Evolutionary conservation across 2,888 invertebrate genomes (phyloP).

Genomic region (Synanthedon formicaeformis): DNA sequence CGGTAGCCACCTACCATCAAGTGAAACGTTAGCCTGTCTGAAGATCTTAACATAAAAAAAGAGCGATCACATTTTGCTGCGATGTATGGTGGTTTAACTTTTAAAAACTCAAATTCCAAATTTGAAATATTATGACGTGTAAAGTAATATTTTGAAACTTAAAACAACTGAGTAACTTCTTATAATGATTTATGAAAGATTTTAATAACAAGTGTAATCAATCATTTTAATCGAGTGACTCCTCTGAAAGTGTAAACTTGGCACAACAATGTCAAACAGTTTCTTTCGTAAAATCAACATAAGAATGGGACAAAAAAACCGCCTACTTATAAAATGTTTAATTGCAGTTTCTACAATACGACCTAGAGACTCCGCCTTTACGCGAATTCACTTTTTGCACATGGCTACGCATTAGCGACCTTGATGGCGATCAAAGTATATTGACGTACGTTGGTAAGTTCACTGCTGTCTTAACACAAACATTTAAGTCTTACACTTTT

Average conservation of each 20-base stretch:
- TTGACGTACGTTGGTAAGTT: slow-evolving; percentile 53
- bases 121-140: too few species aligned
- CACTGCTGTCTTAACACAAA: background rate
- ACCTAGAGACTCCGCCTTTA: slow-evolving; percentile 77
- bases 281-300: too few species aligned
- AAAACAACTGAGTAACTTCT: slow-evolving; percentile 1
- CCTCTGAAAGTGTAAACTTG: background rate
- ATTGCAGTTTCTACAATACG: slow-evolving; percentile 73
- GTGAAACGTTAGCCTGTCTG: too few species aligned
- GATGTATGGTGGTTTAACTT: too few species aligned
- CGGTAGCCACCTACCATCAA: too few species aligned
- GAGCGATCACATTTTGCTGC: too few species aligned
- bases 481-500: slow-evolving; percentile 1
- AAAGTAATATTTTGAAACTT: too few species aligned
- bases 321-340: background rate
- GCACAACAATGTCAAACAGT: too few species aligned
- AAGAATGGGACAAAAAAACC: too few species aligned
- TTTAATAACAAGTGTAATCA: background rate
- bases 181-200: background rate
- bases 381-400: slow-evolving; percentile 86
- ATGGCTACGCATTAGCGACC: slow-evolving; percentile 80
- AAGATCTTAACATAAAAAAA: too few species aligned
- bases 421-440: slow-evolving; percentile 41
- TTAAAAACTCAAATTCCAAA: too few species aligned
- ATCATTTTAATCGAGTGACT: too few species aligned